Evolutionary conservation across 2,113 vertebrate genomes (phyloP).

Genomic region (Psammodynastes pulverulentus): DNA sequence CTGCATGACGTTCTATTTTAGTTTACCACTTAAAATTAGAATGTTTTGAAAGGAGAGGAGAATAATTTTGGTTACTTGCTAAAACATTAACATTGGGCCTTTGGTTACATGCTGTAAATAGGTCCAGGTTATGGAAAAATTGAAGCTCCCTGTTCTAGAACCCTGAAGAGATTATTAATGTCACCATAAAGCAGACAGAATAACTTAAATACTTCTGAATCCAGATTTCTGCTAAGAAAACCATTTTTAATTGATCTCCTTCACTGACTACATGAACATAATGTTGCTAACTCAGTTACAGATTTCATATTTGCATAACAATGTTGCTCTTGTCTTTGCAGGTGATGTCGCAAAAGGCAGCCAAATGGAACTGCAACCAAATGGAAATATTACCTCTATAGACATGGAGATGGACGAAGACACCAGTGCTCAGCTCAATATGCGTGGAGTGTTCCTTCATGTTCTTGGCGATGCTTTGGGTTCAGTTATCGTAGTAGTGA

Average conservation of each 20-base stretch:
- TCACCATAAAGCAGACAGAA: background rate
- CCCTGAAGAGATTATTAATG: background rate
- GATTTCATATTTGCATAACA: slow-evolving; percentile 21
- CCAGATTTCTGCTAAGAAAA: background rate
- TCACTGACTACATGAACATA: background rate
- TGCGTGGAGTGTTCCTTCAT: slow-evolving; percentile 97
- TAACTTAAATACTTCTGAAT: background rate
- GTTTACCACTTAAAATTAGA: background rate
- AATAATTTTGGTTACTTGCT: background rate
- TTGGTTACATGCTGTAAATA: background rate
- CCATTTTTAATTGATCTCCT: background rate
- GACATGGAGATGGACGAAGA: slow-evolving; percentile 73
- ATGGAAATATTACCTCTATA: slow-evolving; percentile 78
- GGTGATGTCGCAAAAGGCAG: slow-evolving; percentile 72
- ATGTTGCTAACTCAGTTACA: background rate
- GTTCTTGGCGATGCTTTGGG: slow-evolving; percentile 95
- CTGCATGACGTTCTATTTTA: no score
- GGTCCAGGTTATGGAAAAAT: background rate
- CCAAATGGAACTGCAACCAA: slow-evolving; percentile 79
- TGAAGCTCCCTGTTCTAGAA: background rate
- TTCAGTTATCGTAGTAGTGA: slow-evolving; percentile 95
- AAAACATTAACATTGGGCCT: background rate
- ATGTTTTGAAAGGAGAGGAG: background rate
- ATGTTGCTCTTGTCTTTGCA: slow-evolving; percentile 46
- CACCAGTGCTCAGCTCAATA: slow-evolving; percentile 86